A percentile compares a stretch with the other conserved stretches of the same genome.
These are phyloP conservation scores for Numenius phaeopus DNA, from an alignment of 2,797 vertebrate species.

Conservation along the genomic window DNA sequence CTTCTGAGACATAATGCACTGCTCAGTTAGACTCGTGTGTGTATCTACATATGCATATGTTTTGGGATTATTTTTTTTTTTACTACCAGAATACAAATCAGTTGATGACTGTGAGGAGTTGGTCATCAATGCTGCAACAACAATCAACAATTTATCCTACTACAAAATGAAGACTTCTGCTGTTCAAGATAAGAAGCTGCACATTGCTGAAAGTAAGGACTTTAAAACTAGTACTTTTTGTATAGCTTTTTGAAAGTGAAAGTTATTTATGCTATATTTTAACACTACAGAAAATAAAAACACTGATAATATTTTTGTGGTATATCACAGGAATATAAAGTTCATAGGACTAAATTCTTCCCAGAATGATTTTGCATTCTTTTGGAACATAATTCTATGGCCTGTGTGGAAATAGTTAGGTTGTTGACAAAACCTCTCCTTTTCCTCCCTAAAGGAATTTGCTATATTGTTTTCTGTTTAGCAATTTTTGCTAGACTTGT, in stretches of 20 bases:
- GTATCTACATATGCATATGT: neutral
- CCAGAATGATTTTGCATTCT: neutral
- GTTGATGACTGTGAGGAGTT: constrained; percentile 89
- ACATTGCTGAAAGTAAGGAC: constrained; percentile 87
- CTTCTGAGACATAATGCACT: neutral
- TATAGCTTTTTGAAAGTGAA: neutral
- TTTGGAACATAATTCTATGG: neutral
- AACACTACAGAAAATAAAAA: neutral
- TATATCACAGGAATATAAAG: neutral
- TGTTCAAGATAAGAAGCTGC: constrained; percentile 79
- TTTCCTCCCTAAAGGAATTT: neutral
- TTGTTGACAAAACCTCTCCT: neutral
- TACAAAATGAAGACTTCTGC: constrained; percentile 85
- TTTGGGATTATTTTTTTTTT: neutral
- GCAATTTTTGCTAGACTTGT: neutral
- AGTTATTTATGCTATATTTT: neutral
- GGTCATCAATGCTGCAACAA: constrained; percentile 86
- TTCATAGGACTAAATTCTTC: neutral
- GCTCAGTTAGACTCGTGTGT: neutral
- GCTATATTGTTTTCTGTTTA: neutral
- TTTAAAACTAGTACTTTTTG: neutral
- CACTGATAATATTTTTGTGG: neutral
- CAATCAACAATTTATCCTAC: constrained; percentile 95
- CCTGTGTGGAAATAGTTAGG: neutral
- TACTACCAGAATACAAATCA: constrained; percentile 85